A percentile compares a stretch with the other conserved stretches of the same genome.
phyloP scores from a whole-genome alignment of 2,113 vertebrate genomes.

The Poecilia latipinna region DNA sequence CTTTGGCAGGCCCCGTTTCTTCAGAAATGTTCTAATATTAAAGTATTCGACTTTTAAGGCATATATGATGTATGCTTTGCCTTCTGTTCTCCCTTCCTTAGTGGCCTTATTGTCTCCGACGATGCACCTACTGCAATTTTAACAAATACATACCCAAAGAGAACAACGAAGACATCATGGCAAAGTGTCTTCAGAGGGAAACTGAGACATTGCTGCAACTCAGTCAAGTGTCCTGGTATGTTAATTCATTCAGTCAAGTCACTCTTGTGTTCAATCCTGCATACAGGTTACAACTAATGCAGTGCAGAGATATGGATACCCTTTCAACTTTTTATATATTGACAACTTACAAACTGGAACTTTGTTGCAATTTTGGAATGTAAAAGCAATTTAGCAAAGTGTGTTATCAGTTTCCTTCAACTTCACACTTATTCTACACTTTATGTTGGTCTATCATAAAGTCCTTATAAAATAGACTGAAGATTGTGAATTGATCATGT shows the following conservation, averaged over 20 bases:
- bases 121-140: conserved; percentile 93
- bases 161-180: conserved; percentile 78
- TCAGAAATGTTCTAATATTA: neutral
- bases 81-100: conserved; percentile 47
- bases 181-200: conserved; percentile 84
- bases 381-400: too few species aligned
- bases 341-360: too few species aligned
- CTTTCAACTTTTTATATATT: too few species aligned
- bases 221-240: conserved; percentile 85
- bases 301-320: too few species aligned
- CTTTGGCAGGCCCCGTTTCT: too few species aligned
- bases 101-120: conserved; percentile 95
- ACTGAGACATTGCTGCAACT: conserved; percentile 81
- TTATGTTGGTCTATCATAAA: too few species aligned
- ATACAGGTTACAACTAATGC: too few species aligned
- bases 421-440: neutral
- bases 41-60: neutral
- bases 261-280: neutral
- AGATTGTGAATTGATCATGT: neutral
- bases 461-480: neutral
- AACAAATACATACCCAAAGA: conserved; percentile 88
- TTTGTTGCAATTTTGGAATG: too few species aligned
- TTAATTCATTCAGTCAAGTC: neutral
- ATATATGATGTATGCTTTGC: neutral
- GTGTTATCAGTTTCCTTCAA: neutral